phyloP scores from a whole-genome alignment of 2,113 vertebrate genomes.

The Nematolebias whitei region DNA sequence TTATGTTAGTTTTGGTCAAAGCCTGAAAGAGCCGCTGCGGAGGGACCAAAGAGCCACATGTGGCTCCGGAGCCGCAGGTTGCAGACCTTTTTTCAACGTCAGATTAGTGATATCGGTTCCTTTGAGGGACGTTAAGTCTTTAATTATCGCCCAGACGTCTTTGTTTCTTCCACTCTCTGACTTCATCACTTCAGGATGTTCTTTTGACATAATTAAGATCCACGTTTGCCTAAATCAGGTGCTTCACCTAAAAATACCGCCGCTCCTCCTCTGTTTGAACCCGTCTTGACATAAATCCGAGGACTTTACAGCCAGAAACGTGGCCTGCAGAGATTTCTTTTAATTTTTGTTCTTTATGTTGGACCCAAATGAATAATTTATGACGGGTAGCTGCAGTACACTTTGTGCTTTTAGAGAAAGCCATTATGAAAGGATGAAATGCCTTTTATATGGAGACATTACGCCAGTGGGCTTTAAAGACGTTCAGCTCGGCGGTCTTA shows the following conservation, averaged over 20 bases:
- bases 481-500: conserved; percentile 52
- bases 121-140: no score
- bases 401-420: conserved; percentile 54
- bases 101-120: no score
- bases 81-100: no score
- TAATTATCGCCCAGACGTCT: no score
- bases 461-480: conserved; percentile 49
- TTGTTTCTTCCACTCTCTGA: no score
- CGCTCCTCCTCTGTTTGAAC: conserved; percentile 23
- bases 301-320: conserved; percentile 31
- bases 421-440: conserved; percentile 58
- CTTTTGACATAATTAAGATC: conserved; percentile 51
- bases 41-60: no score
- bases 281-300: conserved; percentile 29
- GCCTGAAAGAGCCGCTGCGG: no score
- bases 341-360: conserved; percentile 34
- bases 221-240: conserved; percentile 13
- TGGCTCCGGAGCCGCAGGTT: no score
- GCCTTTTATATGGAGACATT: conserved; percentile 60
- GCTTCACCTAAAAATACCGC: conserved; percentile 22
- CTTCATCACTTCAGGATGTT: conserved; percentile 22
- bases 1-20: no score
- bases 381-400: conserved; percentile 51
- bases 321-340: conserved; percentile 27
- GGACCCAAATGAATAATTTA: conserved; percentile 42